A percentile compares a stretch with the other conserved stretches of the same genome.
phyloP scores from a whole-genome alignment of 53 echinoderm and acorn worm species.

The Paelopatides confundens region DNA sequence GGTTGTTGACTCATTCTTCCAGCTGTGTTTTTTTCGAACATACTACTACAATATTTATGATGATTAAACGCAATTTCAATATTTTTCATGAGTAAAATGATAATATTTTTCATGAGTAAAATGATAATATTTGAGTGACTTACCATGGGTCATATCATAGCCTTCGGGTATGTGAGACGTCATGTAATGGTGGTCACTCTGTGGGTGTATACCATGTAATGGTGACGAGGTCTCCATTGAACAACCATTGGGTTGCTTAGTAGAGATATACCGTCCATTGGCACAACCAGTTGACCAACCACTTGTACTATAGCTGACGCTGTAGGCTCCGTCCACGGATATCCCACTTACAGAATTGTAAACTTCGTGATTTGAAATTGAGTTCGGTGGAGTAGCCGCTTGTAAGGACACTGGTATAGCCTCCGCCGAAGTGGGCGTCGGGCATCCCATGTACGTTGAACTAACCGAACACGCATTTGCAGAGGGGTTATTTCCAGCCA shows the following conservation, averaged over 20 bases:
- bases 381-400: neutral
- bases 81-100: no score
- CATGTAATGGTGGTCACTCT: slow-evolving; percentile 50
- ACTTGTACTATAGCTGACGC: slow-evolving; percentile 36
- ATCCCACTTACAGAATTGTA: slow-evolving; percentile 43
- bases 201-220: slow-evolving; percentile 44
- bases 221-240: slow-evolving; percentile 42
- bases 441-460: slow-evolving; percentile 46
- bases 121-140: neutral
- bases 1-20: no score
- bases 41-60: no score
- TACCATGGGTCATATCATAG: slow-evolving; percentile 44
- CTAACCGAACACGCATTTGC: slow-evolving; percentile 34
- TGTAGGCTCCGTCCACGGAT: slow-evolving; percentile 37
- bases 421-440: slow-evolving; percentile 28
- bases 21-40: no score
- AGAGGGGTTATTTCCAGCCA: slow-evolving; percentile 17
- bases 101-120: no score
- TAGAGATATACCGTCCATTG: slow-evolving; percentile 34
- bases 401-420: slow-evolving; percentile 43
- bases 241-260: slow-evolving; percentile 22
- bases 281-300: slow-evolving; percentile 38
- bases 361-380: slow-evolving; percentile 34
- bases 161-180: slow-evolving; percentile 18
- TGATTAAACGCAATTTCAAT: no score